Percentiles rank a stretch among this genome's conserved stretches.
These are phyloP conservation scores for Drosophila carrolli DNA, from an alignment of 1,140 invertebrate genomes.

Conservation along the genomic window DNA sequence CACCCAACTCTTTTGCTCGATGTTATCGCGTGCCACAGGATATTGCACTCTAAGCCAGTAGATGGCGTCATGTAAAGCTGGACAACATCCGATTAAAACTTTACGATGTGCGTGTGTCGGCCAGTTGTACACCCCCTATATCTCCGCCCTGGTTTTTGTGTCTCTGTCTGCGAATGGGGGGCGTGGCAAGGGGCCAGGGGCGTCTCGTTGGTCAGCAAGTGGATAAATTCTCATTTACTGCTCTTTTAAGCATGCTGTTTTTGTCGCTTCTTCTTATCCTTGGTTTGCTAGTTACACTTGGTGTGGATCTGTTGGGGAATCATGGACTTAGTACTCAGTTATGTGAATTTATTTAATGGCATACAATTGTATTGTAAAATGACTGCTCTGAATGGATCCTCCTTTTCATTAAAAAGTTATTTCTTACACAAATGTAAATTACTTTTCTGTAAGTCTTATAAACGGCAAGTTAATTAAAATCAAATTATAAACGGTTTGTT, in stretches of 20 bases:
- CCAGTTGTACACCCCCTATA: conserved; percentile 14
- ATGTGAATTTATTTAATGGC: too few relatives aligned
- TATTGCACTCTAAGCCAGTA: conserved; percentile 83
- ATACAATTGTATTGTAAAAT: too few relatives aligned
- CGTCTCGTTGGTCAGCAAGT: conserved; percentile 69
- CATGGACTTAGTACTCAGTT: not conserved
- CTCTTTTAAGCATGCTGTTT: conserved; percentile 83
- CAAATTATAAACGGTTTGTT: too few relatives aligned
- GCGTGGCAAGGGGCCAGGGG: not conserved
- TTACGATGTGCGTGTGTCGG: conserved; percentile 80
- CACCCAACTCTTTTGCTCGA: conserved; percentile 53
- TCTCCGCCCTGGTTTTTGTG: conserved; percentile 13
- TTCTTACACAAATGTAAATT: too few relatives aligned
- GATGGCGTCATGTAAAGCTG: conserved; percentile 81
- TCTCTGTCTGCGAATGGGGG: conserved; percentile 17
- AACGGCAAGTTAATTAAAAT: too few relatives aligned
- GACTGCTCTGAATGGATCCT: too few relatives aligned
- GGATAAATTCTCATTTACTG: conserved; percentile 84
- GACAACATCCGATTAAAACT: conserved; percentile 84
- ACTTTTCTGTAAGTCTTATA: too few relatives aligned
- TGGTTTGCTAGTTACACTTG: conserved; percentile 40
- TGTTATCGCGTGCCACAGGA: conserved; percentile 83
- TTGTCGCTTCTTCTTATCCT: conserved; percentile 62
- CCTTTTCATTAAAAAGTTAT: too few relatives aligned
- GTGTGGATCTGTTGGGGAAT: not conserved